Conservation (phyloP, 2,888 invertebrate genomes). For the Eugnorisma glareosa region DNA sequence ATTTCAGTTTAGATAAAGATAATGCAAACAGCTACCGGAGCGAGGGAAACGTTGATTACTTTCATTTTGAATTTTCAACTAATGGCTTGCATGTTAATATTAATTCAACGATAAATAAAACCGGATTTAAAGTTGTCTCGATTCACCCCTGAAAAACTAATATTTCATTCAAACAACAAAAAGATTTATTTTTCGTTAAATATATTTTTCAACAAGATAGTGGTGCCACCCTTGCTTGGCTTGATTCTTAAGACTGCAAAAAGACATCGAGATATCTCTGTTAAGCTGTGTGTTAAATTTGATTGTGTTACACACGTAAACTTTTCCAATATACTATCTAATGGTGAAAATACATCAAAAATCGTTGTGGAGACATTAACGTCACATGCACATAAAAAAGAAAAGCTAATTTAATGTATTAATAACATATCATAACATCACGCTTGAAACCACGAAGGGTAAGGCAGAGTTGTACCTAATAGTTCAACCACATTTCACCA, state of each 20-base stretch:
- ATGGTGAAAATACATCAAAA: not conserved
- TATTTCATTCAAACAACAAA: not conserved
- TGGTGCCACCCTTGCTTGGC: not conserved
- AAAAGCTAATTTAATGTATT: not conserved
- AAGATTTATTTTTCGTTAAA: not conserved
- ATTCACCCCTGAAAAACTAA: too few species aligned
- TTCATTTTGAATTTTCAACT: not conserved
- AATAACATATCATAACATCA: too few species aligned
- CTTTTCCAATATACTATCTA: not conserved
- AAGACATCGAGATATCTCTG: not conserved
- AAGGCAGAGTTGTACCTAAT: too few species aligned
- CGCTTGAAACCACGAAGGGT: too few species aligned
- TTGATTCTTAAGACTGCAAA: not conserved
- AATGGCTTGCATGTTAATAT: too few species aligned
- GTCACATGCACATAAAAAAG: not conserved
- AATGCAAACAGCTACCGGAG: not conserved
- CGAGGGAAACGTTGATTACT: not conserved
- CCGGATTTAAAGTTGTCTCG: too few species aligned
- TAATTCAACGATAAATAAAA: too few species aligned
- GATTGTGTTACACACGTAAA: not conserved
- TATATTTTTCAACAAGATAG: not conserved
- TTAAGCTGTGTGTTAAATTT: not conserved
- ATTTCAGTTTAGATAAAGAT: not conserved
- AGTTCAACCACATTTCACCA: too few species aligned
- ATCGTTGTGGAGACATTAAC: not conserved